Evolutionary conservation across 2,113 vertebrate species (phyloP).

Genomic region (Spea bombifrons): DNA sequence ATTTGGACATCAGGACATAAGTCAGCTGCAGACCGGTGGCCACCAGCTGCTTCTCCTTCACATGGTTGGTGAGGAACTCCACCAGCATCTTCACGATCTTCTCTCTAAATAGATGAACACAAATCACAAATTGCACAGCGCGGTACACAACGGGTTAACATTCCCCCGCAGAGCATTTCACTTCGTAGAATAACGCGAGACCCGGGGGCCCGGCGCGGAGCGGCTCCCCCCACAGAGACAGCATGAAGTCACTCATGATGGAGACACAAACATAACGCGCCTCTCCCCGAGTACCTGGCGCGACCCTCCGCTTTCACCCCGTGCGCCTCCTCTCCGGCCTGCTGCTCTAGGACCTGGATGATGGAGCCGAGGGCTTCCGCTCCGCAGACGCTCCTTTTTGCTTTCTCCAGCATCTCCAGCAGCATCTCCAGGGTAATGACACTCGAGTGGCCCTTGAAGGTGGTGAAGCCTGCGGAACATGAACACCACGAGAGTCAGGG

Average conservation of each 20-base stretch:
- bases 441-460: conserved; percentile 61
- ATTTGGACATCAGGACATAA: conserved; percentile 74
- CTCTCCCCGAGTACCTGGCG: conserved; percentile 55
- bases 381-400: conserved; percentile 67
- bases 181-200: too few relatives aligned
- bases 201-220: too few relatives aligned
- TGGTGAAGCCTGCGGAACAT: conserved; percentile 63
- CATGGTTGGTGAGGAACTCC: conserved; percentile 75
- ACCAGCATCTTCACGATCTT: conserved; percentile 81
- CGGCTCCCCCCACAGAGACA: too few relatives aligned
- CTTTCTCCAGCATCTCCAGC: conserved; percentile 67
- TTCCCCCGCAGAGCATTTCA: too few relatives aligned
- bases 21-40: conserved; percentile 71
- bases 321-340: conserved; percentile 51
- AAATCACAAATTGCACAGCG: neutral
- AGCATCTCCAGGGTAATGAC: conserved; percentile 68
- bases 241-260: too few relatives aligned
- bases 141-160: too few relatives aligned
- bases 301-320: conserved; percentile 18
- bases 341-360: conserved; percentile 73
- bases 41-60: conserved; percentile 69
- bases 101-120: conserved; percentile 69
- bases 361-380: conserved; percentile 74
- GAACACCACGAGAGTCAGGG: neutral
- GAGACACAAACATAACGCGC: too few relatives aligned